These are phyloP conservation scores for Dendrolimus kikuchii DNA, from an alignment of 1,140 invertebrate genomes.

Conservation along the genomic window DNA sequence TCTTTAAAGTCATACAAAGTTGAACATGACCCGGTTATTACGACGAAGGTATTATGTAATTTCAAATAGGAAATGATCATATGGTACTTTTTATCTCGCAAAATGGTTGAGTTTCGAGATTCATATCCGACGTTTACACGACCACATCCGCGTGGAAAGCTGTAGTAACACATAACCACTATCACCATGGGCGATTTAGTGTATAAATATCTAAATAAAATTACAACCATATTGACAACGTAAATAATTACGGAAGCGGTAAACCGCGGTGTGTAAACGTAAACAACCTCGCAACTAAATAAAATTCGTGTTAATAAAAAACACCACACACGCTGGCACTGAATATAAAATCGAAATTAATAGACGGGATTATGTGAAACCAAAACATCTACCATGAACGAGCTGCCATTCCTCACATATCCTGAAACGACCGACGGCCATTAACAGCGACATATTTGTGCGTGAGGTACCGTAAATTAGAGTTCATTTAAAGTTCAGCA, in stretches of 20 bases:
- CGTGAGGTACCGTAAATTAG: constrained; percentile 44
- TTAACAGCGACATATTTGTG: constrained; percentile 54
- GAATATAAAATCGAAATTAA: constrained; percentile 37
- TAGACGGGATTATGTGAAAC: constrained; percentile 39
- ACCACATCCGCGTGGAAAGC: too few species aligned
- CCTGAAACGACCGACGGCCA: constrained; percentile 28
- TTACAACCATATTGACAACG: too few species aligned
- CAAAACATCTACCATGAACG: constrained; percentile 33
- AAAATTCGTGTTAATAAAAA: constrained; percentile 11
- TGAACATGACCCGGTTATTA: too few species aligned
- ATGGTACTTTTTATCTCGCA: too few species aligned
- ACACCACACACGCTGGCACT: constrained; percentile 10
- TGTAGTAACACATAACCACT: too few species aligned
- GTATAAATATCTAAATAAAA: too few species aligned
- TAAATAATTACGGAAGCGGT: background rate
- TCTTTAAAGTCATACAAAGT: too few species aligned
- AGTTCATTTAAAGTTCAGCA: constrained; percentile 50
- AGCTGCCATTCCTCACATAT: constrained; percentile 32
- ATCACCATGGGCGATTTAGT: too few species aligned
- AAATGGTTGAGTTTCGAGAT: too few species aligned
- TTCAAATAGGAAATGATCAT: too few species aligned
- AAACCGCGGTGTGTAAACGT: constrained; percentile 4
- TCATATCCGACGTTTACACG: too few species aligned
- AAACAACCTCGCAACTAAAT: constrained; percentile 4
- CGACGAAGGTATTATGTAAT: too few species aligned